Conservation (phyloP, 2,113 vertebrate genomes). For the Heterocephalus glaber region DNA sequence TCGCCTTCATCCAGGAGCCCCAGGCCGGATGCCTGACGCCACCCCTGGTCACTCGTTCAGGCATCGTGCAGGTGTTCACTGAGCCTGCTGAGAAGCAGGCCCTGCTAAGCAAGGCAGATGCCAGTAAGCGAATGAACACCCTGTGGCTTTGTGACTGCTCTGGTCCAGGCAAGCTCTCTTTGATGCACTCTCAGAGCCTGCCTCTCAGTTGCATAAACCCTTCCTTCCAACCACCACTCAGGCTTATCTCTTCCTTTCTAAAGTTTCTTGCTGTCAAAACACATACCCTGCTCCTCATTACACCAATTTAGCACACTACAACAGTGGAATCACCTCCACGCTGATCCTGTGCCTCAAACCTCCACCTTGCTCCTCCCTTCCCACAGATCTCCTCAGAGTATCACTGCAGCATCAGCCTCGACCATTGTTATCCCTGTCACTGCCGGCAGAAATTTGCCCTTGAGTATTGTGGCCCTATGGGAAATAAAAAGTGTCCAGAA, state of each 20-base stretch:
- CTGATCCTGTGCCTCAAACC: neutral
- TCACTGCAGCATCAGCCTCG: neutral
- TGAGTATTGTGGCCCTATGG: neutral
- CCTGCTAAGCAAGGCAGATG: neutral
- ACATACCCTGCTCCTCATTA: neutral
- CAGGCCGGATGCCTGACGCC: neutral
- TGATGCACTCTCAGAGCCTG: neutral
- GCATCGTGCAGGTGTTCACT: neutral
- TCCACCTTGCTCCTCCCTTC: neutral
- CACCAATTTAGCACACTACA: neutral
- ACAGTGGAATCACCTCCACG: neutral
- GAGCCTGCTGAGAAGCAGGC: neutral
- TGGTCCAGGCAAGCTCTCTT: neutral
- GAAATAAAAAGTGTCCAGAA: neutral
- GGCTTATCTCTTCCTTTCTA: neutral
- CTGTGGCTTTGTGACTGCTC: neutral
- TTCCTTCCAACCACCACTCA: neutral
- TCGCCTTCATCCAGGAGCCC: neutral
- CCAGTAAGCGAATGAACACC: neutral
- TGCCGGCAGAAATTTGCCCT: neutral
- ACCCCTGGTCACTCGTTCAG: neutral
- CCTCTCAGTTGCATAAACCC: neutral
- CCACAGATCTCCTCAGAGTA: neutral
- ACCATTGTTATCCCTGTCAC: neutral
- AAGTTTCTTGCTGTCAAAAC: neutral